Conservation (phyloP, 1,140 invertebrate genomes). For the Mya arenaria region DNA sequence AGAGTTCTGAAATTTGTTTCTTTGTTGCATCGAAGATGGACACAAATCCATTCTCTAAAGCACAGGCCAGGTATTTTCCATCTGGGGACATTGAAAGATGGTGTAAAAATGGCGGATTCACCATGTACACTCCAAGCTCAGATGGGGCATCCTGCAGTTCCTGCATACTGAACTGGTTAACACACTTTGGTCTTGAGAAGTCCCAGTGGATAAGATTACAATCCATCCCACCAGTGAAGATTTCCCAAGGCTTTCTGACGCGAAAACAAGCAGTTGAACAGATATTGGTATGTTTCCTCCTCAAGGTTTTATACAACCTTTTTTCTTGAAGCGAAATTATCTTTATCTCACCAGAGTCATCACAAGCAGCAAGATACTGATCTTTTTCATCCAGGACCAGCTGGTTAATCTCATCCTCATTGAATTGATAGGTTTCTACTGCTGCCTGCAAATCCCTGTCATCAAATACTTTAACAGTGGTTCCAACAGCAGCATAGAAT, state of each 20-base stretch:
- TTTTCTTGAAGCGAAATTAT: conserved; percentile 71
- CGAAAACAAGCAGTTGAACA: conserved; percentile 76
- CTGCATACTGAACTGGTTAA: conserved; percentile 77
- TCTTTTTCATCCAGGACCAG: conserved; percentile 74
- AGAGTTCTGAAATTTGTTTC: conserved; percentile 68
- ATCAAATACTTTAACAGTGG: conserved; percentile 68
- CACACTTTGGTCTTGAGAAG: conserved; percentile 72
- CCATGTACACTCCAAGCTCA: conserved; percentile 68
- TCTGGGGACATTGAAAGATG: conserved; percentile 65
- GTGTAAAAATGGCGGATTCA: conserved; percentile 78
- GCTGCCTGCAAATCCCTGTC: conserved; percentile 55
- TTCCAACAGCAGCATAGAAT: conserved; percentile 72
- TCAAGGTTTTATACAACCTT: conserved; percentile 74
- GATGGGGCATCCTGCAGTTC: conserved; percentile 69
- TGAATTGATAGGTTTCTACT: conserved; percentile 66
- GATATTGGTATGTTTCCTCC: conserved; percentile 77
- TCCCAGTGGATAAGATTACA: conserved; percentile 77
- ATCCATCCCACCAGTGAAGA: conserved; percentile 75
- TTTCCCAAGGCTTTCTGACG: conserved; percentile 70
- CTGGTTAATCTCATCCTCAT: conserved; percentile 77
- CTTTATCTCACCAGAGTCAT: conserved; percentile 77
- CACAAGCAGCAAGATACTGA: conserved; percentile 74
- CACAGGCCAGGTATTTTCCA: conserved; percentile 72
- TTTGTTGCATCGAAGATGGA: conserved; percentile 68
- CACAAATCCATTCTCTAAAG: conserved; percentile 75